A percentile compares a stretch with the other conserved stretches of the same genome.
These are phyloP conservation scores for Papilio protenor DNA, from an alignment of 2,888 invertebrate genomes.

Conservation along the genomic window DNA sequence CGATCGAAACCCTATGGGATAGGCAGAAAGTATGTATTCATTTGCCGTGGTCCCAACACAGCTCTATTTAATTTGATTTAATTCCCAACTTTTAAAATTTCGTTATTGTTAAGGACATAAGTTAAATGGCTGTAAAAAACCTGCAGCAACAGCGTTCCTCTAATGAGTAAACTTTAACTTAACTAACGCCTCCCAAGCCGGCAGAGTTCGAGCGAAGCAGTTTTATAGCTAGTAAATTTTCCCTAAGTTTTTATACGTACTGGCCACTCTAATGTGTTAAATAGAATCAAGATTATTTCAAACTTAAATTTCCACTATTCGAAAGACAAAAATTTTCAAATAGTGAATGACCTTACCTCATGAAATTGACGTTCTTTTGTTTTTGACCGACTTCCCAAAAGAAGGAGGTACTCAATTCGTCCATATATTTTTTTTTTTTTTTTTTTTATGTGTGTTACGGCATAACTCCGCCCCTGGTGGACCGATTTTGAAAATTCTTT, in stretches of 20 bases:
- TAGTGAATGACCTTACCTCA: neutral
- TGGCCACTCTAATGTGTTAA: neutral
- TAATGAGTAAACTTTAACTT: slow-evolving; percentile 26
- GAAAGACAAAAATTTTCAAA: neutral
- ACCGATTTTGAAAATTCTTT: too few species aligned
- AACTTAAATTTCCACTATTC: neutral
- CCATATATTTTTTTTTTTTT: too few species aligned
- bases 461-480: too few species aligned
- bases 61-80: neutral
- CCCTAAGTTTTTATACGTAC: slow-evolving; percentile 3
- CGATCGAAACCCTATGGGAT: neutral
- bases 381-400: too few species aligned
- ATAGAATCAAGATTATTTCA: neutral
- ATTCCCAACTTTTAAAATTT: neutral
- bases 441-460: too few species aligned
- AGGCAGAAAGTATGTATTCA: neutral
- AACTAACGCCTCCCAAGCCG: slow-evolving; percentile 15
- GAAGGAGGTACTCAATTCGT: too few species aligned
- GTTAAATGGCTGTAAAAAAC: neutral
- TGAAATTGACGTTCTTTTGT: too few species aligned
- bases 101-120: neutral
- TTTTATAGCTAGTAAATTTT: slow-evolving; percentile 18
- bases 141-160: slow-evolving; percentile 13
- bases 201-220: slow-evolving; percentile 12
- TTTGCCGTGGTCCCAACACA: neutral